Percentiles rank a stretch among this genome's conserved stretches.
These are phyloP conservation scores for Arrhamphus sclerolepis DNA, from an alignment of 2,797 vertebrate species.

Conservation along the genomic window DNA sequence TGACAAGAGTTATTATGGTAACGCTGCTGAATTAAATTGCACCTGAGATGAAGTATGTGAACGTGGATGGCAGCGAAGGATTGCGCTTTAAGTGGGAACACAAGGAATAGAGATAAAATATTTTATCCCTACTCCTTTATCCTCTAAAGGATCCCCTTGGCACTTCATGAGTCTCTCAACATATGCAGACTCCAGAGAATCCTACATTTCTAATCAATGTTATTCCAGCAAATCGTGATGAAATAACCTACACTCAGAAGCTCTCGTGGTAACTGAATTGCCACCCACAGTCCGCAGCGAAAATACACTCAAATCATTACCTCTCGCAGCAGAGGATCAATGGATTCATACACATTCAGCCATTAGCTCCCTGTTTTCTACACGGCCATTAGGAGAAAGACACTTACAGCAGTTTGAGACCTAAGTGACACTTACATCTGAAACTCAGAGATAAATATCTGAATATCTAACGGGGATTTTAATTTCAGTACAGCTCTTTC, in stretches of 20 bases:
- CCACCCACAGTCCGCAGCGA: conserved; percentile 47
- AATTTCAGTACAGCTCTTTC: background rate
- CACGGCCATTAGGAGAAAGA: conserved; percentile 9
- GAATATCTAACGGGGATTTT: conserved; percentile 22
- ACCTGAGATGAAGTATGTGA: conserved; percentile 63
- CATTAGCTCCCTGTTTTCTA: conserved; percentile 24
- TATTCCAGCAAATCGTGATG: conserved; percentile 65
- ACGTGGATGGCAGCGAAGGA: conserved; percentile 24
- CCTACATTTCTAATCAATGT: conserved; percentile 64
- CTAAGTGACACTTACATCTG: conserved; percentile 19
- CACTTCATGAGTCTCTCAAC: conserved; percentile 43
- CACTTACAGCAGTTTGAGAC: conserved; percentile 7
- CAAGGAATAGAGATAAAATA: conserved; percentile 39
- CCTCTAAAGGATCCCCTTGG: conserved; percentile 48
- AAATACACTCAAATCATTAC: conserved; percentile 61
- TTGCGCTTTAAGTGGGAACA: conserved; percentile 36
- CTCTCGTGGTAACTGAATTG: conserved; percentile 49
- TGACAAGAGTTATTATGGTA: conserved; percentile 74
- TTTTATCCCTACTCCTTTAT: conserved; percentile 35
- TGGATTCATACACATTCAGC: conserved; percentile 42
- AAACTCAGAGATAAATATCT: conserved; percentile 5
- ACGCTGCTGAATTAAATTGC: conserved; percentile 72
- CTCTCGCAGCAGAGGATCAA: conserved; percentile 53
- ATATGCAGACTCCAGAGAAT: conserved; percentile 58
- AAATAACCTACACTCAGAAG: conserved; percentile 56